These are phyloP conservation scores for Indicator maculatus DNA, from an alignment of 2,113 vertebrate species.

Conservation along the genomic window DNA sequence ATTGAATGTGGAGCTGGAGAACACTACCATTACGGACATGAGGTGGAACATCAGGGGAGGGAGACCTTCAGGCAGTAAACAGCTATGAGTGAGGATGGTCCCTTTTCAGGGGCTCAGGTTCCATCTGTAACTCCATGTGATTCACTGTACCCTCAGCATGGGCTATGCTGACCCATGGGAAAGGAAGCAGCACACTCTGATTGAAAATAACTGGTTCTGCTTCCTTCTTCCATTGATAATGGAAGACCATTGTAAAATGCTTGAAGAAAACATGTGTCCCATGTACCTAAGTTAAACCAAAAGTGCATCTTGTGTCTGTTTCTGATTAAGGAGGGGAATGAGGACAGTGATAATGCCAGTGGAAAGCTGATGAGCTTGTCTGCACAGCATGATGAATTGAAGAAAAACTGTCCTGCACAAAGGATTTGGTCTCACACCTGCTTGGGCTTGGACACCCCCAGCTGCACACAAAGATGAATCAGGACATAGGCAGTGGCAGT, in stretches of 20 bases:
- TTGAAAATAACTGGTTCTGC: not conserved
- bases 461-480: not conserved
- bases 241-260: not conserved
- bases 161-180: not conserved
- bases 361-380: not conserved
- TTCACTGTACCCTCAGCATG: not conserved
- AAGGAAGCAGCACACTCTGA: not conserved
- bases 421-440: not conserved
- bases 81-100: not conserved
- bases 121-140: not conserved
- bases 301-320: not conserved
- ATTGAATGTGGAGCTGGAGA: not conserved
- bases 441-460: not conserved
- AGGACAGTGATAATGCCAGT: not conserved
- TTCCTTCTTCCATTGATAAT: not conserved
- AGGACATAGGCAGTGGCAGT: not conserved
- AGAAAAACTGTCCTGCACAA: fast-evolving
- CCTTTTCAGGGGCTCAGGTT: not conserved
- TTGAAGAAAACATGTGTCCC: not conserved
- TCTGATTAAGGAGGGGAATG: not conserved
- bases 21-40: fast-evolving
- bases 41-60: not conserved
- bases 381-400: not conserved
- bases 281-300: not conserved
- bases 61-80: not conserved